A percentile compares a stretch with the other conserved stretches of the same genome.
Conservation (phyloP, 2,113 vertebrate species). For the Sturnira hondurensis region DNA sequence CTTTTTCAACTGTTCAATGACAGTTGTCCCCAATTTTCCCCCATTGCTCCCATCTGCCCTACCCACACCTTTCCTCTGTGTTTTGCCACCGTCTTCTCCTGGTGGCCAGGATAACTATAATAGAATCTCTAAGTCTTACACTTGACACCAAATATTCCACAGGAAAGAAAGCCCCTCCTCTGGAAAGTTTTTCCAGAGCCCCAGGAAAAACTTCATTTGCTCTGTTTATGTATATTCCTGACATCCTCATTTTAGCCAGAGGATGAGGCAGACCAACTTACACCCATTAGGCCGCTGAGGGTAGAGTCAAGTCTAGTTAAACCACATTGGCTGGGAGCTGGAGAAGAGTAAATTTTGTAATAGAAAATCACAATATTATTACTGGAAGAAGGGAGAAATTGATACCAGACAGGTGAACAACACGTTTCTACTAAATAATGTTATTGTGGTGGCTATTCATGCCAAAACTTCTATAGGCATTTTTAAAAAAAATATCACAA, state of each 20-base stretch:
- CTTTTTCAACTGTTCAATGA: not conserved
- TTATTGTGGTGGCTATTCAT: not conserved
- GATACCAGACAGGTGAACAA: not conserved
- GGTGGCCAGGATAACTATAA: not conserved
- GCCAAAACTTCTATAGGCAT: not conserved
- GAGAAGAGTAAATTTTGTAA: not conserved
- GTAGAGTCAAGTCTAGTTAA: not conserved
- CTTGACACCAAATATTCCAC: not conserved
- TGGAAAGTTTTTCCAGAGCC: no score
- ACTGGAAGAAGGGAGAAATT: not conserved
- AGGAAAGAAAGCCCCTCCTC: no score
- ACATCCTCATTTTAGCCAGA: not conserved
- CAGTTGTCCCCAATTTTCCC: no score
- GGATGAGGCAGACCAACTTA: not conserved
- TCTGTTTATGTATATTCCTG: not conserved
- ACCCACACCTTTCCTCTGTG: not conserved
- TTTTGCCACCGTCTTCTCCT: not conserved
- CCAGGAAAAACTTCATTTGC: not conserved
- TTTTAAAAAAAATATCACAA: not conserved
- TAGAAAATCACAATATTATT: not conserved
- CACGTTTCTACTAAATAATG: not conserved
- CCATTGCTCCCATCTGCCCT: no score
- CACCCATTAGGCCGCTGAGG: fast-evolving
- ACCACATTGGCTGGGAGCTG: not conserved
- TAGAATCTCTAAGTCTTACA: not conserved